A percentile compares a stretch with the other conserved stretches of the same genome.
These are phyloP conservation scores for Drosophila atripex DNA, from an alignment of 2,888 invertebrate species.

Conservation along the genomic window DNA sequence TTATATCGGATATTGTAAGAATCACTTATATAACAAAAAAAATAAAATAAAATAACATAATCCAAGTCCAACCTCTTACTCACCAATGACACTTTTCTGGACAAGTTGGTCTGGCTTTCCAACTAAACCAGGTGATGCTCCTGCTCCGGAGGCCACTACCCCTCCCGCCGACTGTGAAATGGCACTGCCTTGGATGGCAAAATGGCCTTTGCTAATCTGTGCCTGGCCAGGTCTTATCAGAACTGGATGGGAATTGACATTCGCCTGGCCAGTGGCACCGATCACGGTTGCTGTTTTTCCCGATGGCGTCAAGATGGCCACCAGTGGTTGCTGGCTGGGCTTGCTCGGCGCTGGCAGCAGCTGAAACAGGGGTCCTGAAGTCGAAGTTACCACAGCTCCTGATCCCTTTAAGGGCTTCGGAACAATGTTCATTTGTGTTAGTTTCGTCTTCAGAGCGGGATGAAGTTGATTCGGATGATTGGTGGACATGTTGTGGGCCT, in stretches of 20 bases:
- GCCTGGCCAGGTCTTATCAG: constrained; percentile 16
- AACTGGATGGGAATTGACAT: constrained; percentile 13
- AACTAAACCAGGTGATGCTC: background rate
- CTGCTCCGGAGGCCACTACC: background rate
- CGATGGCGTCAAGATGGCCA: constrained; percentile 17
- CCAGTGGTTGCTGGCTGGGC: constrained; percentile 17
- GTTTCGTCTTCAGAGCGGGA: constrained; percentile 12
- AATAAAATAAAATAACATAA: background rate
- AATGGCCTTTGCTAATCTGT: constrained; percentile 8
- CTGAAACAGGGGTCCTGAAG: constrained; percentile 15
- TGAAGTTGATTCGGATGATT: constrained; percentile 2
- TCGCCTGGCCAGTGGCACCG: background rate
- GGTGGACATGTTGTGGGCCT: background rate
- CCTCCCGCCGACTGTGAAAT: constrained; percentile 1
- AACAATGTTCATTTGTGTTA: constrained; percentile 20
- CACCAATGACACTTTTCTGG: background rate
- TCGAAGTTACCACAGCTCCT: background rate
- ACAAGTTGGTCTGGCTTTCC: constrained; percentile 2
- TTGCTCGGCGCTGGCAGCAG: constrained; percentile 14
- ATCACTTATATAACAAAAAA: constrained; percentile 6
- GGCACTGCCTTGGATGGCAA: constrained; percentile 19
- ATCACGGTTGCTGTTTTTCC: constrained; percentile 1
- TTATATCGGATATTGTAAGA: background rate
- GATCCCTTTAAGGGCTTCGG: constrained; percentile 9
- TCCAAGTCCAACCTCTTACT: background rate